Conservation (phyloP, 2,113 vertebrate genomes). For the Phylloscopus whistleri region DNA sequence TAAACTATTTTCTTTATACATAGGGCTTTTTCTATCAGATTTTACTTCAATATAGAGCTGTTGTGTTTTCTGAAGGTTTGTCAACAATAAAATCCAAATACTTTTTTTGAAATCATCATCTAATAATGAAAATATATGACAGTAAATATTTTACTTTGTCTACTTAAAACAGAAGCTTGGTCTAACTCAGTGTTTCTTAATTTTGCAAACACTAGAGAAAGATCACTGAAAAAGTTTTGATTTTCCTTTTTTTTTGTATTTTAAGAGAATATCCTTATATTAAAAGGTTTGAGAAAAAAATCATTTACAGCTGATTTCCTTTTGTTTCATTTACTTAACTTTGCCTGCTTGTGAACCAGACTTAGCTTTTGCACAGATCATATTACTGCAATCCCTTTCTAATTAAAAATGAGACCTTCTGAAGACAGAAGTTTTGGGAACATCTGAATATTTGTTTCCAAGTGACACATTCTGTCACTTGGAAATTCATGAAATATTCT, state of each 20-base stretch:
- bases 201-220: background rate
- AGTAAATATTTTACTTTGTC: background rate
- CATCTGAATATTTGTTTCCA: conserved; percentile 54
- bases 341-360: conserved; percentile 59
- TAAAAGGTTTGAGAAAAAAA: background rate
- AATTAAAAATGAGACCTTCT: conserved; percentile 78
- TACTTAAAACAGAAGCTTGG: background rate
- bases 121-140: background rate
- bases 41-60: background rate
- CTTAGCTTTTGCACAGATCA: conserved; percentile 69
- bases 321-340: conserved; percentile 61
- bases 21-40: background rate
- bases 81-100: background rate
- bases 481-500: background rate
- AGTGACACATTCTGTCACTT: conserved; percentile 41
- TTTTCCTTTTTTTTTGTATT: background rate
- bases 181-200: background rate
- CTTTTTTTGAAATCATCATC: background rate
- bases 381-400: conserved; percentile 73
- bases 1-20: background rate
- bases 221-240: background rate
- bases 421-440: conserved; percentile 67
- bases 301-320: conserved; percentile 55
- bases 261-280: background rate
- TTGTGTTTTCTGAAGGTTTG: background rate